Base-by-base conservation (phyloP, 2,113 vertebrate genomes). In the Hymenochirus boettgeri region DNA sequence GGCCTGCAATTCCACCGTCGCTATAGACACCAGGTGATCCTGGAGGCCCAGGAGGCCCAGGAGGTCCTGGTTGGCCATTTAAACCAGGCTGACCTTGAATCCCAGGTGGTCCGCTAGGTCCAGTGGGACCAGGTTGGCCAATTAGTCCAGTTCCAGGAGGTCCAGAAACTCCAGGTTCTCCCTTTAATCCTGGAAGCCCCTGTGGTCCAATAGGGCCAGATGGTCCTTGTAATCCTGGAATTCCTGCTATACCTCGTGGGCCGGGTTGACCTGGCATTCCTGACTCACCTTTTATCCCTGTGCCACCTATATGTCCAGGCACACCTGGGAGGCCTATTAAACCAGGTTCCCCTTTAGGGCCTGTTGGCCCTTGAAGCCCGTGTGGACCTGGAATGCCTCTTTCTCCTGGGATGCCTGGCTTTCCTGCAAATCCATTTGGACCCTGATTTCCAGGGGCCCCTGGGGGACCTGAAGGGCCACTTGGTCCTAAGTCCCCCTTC, bases 121-220 rank as follows among this genome's bases (percentile, higher is more conserved):
- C 96, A 0, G 88, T 74, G 58, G 78, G 7, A 33, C 95, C 96
- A 0, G 88, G 91, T 3, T 94, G 88, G 0, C 96, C 96, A 0
- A 76, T 65, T 65, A 88, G 92, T 19, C 91, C 91, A 31, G 91
- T 77, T 1, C 96, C 96, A 0, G 90, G 93, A 66, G 76, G 24
- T 3, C 96, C 96, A 0, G 92, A 88, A 37, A 89, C 75, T 37
- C 96, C 96, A 0, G 86, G 71, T 22, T 98, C 95, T 5, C 95
- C 96, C 70, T 93, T 98, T 8, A 85, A 63, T 18, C 96, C 96
- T 1, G 92, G 94, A 52, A 87, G 73, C 33, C 96, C 96, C 62
- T 95, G 95, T 2, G 94, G 95, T 35, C 96, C 96, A 72, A 96
- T 91, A n/a, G 94, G 95, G 5, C 96, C 96, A 1, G 93, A 82